phyloP scores from a whole-genome alignment of 1,140 invertebrate species.

The Drosophila sechellia region DNA sequence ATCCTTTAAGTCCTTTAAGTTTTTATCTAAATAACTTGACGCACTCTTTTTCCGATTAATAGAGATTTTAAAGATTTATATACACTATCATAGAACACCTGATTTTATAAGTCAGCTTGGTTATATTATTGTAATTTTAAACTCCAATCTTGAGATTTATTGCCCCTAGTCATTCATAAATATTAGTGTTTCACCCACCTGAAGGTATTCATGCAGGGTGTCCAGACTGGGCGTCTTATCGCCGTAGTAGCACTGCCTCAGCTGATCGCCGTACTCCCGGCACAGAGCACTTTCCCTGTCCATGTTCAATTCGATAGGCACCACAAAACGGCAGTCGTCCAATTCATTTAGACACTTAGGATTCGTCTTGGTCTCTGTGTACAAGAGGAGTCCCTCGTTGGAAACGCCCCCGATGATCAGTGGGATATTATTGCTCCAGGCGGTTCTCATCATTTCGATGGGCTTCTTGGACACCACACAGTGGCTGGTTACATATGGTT shows the following conservation, averaged over 20 bases:
- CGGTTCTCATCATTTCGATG: slow-evolving; percentile 80
- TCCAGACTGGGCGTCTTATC: slow-evolving; percentile 80
- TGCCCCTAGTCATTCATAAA: background rate
- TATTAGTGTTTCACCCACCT: slow-evolving; percentile 39
- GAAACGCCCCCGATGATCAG: slow-evolving; percentile 84
- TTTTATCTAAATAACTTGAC: too few relatives aligned
- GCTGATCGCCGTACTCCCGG: slow-evolving; percentile 75
- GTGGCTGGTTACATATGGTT: slow-evolving; percentile 74
- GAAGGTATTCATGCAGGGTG: slow-evolving; percentile 75
- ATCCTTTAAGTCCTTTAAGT: too few relatives aligned
- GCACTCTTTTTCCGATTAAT: too few relatives aligned
- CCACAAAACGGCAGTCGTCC: slow-evolving; percentile 75
- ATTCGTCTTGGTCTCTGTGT: slow-evolving; percentile 74
- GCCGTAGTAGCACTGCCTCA: slow-evolving; percentile 69
- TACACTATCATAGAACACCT: too few relatives aligned
- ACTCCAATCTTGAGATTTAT: background rate
- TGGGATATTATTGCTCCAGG: slow-evolving; percentile 84
- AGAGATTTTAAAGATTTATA: too few relatives aligned
- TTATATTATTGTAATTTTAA: too few relatives aligned
- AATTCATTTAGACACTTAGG: slow-evolving; percentile 78
- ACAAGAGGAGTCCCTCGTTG: slow-evolving; percentile 83
- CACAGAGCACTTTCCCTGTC: slow-evolving; percentile 74
- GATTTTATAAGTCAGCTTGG: too few relatives aligned
- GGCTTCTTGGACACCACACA: slow-evolving; percentile 78
- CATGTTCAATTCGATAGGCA: slow-evolving; percentile 79